These are phyloP conservation scores for Rhadinocentrus ornatus DNA, from an alignment of 2,797 vertebrate genomes.

Conservation along the genomic window DNA sequence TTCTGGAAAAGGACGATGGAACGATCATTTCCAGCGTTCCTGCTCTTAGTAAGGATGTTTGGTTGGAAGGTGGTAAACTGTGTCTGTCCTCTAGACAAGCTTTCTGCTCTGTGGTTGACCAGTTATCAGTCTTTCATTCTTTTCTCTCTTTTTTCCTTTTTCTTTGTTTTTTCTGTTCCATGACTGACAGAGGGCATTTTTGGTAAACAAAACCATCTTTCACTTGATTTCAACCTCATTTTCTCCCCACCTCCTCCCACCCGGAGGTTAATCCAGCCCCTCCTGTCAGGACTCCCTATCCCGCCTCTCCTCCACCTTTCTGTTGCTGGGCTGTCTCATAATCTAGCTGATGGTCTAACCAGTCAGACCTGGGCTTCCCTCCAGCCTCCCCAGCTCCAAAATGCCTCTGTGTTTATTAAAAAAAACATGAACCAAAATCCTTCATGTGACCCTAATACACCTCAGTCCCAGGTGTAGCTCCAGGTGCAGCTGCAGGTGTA, in stretches of 20 bases:
- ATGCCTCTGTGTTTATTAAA: not conserved
- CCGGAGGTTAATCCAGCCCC: slow-evolving; percentile 29
- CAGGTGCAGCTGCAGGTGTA: too few relatives aligned
- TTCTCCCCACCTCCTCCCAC: slow-evolving; percentile 21
- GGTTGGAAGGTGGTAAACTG: slow-evolving; percentile 28
- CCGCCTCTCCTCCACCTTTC: slow-evolving; percentile 68
- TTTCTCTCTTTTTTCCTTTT: slow-evolving; percentile 78
- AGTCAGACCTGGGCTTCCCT: slow-evolving; percentile 71
- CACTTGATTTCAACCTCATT: slow-evolving; percentile 73
- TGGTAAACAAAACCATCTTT: slow-evolving; percentile 87
- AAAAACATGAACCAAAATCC: not conserved
- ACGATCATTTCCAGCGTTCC: too few relatives aligned
- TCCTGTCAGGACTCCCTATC: slow-evolving; percentile 36
- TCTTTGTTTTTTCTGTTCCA: slow-evolving; percentile 83
- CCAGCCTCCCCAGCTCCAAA: too few relatives aligned
- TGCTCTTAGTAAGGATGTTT: slow-evolving; percentile 26
- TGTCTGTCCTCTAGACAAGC: slow-evolving; percentile 30
- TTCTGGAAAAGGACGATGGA: slow-evolving; percentile 69
- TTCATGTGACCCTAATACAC: slow-evolving; percentile 29
- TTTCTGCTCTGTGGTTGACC: slow-evolving; percentile 73
- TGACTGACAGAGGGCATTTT: slow-evolving; percentile 90
- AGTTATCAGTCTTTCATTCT: slow-evolving; percentile 78
- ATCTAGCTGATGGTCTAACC: slow-evolving; percentile 76
- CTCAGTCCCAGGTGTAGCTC: too few relatives aligned
- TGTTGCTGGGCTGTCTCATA: slow-evolving; percentile 76